Evolutionary conservation across 2,113 vertebrate species (phyloP), one percentile per base, ranked within the genome.

Genomic region (Engraulis encrasicolus): DNA sequence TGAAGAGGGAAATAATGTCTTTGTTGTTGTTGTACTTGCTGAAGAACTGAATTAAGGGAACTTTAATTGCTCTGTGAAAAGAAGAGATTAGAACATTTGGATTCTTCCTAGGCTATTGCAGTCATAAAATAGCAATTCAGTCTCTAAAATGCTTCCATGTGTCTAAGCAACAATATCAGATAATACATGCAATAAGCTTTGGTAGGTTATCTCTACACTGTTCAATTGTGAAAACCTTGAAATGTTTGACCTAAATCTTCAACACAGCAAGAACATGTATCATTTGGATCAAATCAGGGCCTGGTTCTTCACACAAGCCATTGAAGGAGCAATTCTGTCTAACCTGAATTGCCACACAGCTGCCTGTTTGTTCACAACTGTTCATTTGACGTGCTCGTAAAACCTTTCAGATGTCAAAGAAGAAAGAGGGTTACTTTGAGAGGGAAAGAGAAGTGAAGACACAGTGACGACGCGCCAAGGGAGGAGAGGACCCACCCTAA

Each of bases 361-460:
- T 27, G 58, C n/a, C 58, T 27, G 23, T 27, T 11, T 66, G 58
- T 31, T 27, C 58, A 66, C 31, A 66, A 66, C 58, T 66, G 58
- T 66, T 23, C n/a, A 27, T 23, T 66, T 66, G 9, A 66, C n/a
- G 23, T 58, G 0, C 54, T 58, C 2, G 2, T 19, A 31, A n/a
- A 66, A 27, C n/a, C n/a, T n/a, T n/a, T n/a, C n/a, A n/a, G n/a
- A n/a, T n/a, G n/a, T n/a, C n/a, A n/a, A n/a, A n/a, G n/a, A n/a
- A n/a, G n/a, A 12, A 66, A 66, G 31, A 66, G 58, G 58, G 58
- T 66, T 66, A n/a, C 58, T 66, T 17, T 79, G 18, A 80, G 3
- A 80, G 18, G 48, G 1, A 77, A 85, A n/a, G n/a, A n/a, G 81
- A 34, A 83, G 87, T 1, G 82, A 19, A 78, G 80, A 37, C 50